These are phyloP conservation scores for Hypothenemus hampei DNA, from an alignment of 1,140 invertebrate genomes.

Conservation along the genomic window DNA sequence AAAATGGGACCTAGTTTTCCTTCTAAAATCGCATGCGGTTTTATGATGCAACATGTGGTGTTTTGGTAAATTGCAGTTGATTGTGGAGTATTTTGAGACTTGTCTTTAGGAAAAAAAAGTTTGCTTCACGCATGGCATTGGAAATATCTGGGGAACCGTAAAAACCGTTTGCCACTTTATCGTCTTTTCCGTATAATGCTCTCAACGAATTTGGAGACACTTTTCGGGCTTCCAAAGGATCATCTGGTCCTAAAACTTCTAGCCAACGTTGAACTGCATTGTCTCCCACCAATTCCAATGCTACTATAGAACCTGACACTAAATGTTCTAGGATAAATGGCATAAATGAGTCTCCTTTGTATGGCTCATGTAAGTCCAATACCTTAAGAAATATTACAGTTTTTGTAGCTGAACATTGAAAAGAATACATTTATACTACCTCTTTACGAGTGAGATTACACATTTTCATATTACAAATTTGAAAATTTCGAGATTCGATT, in stretches of 20 bases:
- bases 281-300: constrained; percentile 60
- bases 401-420: too few species aligned
- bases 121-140: constrained; percentile 50
- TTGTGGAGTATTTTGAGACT: constrained; percentile 47
- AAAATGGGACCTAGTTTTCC: constrained; percentile 68
- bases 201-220: constrained; percentile 58
- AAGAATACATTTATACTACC: constrained; percentile 3
- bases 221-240: constrained; percentile 58
- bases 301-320: constrained; percentile 60
- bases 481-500: constrained; percentile 46
- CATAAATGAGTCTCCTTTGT: constrained; percentile 43
- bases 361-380: constrained; percentile 53
- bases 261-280: constrained; percentile 56
- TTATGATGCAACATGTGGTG: constrained; percentile 82
- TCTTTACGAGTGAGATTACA: constrained; percentile 52
- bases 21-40: constrained; percentile 82
- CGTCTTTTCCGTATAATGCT: constrained; percentile 67
- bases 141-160: constrained; percentile 60
- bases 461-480: constrained; percentile 61
- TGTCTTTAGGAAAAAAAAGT: constrained; percentile 36
- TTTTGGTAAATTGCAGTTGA: constrained; percentile 58
- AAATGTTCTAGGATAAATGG: constrained; percentile 52
- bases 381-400: too few species aligned
- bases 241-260: constrained; percentile 60
- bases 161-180: constrained; percentile 63